Base-by-base conservation (phyloP, 2,113 vertebrate genomes). In the Eonycteris spelaea region DNA sequence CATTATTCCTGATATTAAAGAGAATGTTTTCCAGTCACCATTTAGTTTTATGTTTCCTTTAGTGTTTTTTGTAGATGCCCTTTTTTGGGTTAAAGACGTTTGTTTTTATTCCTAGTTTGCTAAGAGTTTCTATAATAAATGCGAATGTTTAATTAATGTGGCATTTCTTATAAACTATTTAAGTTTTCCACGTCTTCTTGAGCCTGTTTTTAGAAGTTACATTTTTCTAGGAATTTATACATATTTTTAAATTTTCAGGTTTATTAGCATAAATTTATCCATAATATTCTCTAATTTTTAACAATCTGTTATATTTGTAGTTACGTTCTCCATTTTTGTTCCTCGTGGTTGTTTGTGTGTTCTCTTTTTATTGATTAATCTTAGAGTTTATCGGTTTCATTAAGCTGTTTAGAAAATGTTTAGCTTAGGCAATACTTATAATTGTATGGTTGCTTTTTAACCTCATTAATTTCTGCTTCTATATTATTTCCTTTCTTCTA, bases 381-480 rank as follows among this genome's bases (percentile, higher is more conserved):
- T 74, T 57, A 89, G n/a, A 55, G 77, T 70, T 63, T 93, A 24
- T 61, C 51, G 48, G 74, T 88, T 88, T 67, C 75, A 59, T 59
- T 74, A 68, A 93, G 38, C 84, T 94, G 40, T 85, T 79, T 40
- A 61, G 83, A 88, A 95, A 88, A 79, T 70, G 33, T 61, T 63
- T 86, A 40, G n/a, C 45, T 87, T 85, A 30, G 19, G 45, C 88
- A 79, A n/a, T 57, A n/a, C 24, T 88, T 40, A 75, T 16, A 45
- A 51, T 61, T 73, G 30, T 91, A 70, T 86, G n/a, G n/a, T 59
- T 84, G 28, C 48, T 70, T 95, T 90, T 91, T 77, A 63, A 63
- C 67, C 21, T 88, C 18, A 85, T 91, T 92, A 53, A 88, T 89
- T 97, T 92, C 40, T 95, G n/a, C 55, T 89, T 91, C 77, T 84